These are phyloP conservation scores for Climacteris rufus DNA, from an alignment of 2,113 vertebrate genomes.

Conservation along the genomic window DNA sequence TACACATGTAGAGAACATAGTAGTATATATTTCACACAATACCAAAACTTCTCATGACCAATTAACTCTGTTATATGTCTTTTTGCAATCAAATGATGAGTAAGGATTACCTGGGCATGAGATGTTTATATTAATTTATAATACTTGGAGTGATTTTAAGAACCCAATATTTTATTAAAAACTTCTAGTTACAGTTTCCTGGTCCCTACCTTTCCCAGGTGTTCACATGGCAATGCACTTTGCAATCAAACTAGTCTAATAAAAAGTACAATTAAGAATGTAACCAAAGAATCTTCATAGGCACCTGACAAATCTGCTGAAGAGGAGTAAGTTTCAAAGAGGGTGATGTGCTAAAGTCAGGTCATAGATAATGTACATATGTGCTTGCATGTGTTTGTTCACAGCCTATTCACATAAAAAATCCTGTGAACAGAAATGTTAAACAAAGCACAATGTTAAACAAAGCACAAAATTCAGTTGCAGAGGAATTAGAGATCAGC, in stretches of 20 bases:
- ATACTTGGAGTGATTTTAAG: not conserved
- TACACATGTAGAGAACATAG: not conserved
- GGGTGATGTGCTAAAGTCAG: not conserved
- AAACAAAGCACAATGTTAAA: slow-evolving; percentile 6
- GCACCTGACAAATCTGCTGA: not conserved
- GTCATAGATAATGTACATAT: not conserved
- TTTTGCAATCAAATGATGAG: not conserved
- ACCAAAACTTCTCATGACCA: not conserved
- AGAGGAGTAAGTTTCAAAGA: not conserved
- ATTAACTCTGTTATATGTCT: not conserved
- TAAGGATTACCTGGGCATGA: not conserved
- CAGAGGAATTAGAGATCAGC: slow-evolving; percentile 3
- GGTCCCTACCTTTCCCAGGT: not conserved
- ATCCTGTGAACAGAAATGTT: not conserved
- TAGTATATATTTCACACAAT: not conserved
- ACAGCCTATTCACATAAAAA: not conserved
- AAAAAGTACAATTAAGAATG: not conserved
- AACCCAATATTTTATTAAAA: not conserved
- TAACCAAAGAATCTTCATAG: not conserved
- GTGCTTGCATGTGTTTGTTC: not conserved
- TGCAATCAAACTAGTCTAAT: not conserved
- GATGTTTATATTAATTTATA: not conserved
- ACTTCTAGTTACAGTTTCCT: not conserved
- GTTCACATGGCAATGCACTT: not conserved
- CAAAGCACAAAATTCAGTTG: not conserved